Conservation (phyloP, 2,797 vertebrate genomes). For the Acanthis flammea region DNA sequence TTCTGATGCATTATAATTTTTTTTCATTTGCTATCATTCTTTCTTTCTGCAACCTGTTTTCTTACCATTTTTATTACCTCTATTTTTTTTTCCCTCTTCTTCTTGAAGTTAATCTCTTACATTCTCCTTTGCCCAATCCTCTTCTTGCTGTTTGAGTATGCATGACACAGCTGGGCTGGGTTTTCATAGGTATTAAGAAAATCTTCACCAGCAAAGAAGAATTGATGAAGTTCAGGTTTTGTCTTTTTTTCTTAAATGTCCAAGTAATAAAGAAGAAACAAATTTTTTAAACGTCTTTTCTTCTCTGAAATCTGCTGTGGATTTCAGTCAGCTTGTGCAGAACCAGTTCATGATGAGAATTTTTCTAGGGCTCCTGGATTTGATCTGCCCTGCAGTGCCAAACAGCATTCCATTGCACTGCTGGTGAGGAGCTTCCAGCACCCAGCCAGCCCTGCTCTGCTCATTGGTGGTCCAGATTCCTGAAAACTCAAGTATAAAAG, state of each 20-base stretch:
- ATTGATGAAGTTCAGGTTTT: background rate
- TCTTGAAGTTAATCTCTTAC: background rate
- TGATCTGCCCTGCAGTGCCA: background rate
- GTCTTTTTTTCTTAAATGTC: background rate
- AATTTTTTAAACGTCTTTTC: background rate
- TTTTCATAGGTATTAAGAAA: background rate
- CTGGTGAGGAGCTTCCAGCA: fast-evolving
- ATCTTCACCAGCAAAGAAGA: background rate
- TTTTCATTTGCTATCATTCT: background rate
- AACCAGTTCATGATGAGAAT: fast-evolving
- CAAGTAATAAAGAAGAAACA: background rate
- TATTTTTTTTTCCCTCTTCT: fast-evolving
- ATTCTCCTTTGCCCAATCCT: background rate
- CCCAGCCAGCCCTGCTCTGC: background rate
- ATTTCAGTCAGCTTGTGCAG: background rate
- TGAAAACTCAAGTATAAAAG: background rate
- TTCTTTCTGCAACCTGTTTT: background rate
- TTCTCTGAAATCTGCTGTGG: background rate
- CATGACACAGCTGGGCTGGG: background rate
- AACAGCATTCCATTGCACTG: background rate
- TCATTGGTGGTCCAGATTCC: background rate
- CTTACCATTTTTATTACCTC: background rate
- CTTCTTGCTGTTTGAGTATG: background rate
- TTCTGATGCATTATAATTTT: background rate
- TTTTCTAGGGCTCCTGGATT: background rate